phyloP scores from a whole-genome alignment of 2,113 vertebrate species.

The Athene noctua region DNA sequence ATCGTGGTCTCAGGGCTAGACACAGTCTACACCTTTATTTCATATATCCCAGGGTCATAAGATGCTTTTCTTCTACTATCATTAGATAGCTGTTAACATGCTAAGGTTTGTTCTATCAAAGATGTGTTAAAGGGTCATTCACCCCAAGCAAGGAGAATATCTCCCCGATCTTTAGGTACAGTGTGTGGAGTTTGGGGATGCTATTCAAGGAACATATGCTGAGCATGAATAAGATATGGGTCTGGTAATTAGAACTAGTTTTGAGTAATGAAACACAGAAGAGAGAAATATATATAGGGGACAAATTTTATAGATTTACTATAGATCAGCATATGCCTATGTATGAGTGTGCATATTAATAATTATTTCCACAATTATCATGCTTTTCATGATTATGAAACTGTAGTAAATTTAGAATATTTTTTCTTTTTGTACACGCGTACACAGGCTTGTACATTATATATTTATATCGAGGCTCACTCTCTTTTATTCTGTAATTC shows the following conservation, averaged over 20 bases:
- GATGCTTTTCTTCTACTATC: neutral
- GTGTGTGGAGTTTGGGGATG: neutral
- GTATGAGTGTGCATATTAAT: neutral
- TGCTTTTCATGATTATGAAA: neutral
- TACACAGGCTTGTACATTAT: neutral
- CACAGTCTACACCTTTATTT: neutral
- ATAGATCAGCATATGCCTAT: neutral
- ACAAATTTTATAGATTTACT: neutral
- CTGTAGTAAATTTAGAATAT: neutral
- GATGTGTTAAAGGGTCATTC: neutral
- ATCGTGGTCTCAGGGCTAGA: neutral
- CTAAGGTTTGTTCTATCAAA: neutral
- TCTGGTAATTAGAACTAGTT: neutral
- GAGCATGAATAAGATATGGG: neutral
- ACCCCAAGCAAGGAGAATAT: neutral
- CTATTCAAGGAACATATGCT: neutral
- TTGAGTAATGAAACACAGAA: neutral
- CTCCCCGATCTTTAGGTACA: neutral
- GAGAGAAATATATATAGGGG: neutral
- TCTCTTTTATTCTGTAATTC: constrained; percentile 17
- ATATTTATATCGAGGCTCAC: neutral
- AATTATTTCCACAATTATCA: neutral
- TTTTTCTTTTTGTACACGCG: neutral
- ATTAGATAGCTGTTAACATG: neutral
- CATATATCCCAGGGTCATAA: neutral